These are phyloP conservation scores for Tribolium freemani DNA, from an alignment of 2,888 invertebrate species.

Conservation along the genomic window DNA sequence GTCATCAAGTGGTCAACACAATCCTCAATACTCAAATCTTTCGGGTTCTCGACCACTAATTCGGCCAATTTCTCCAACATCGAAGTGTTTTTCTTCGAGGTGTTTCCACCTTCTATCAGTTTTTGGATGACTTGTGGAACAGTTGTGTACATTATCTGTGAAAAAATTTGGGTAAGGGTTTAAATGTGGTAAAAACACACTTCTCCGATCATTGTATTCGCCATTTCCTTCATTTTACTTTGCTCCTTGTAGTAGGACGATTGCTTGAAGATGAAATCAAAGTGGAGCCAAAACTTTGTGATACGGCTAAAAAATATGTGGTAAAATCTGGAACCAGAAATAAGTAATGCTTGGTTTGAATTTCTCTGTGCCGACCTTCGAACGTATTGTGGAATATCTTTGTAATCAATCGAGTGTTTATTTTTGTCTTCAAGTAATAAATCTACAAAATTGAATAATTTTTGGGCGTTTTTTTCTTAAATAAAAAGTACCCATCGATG, in stretches of 20 bases:
- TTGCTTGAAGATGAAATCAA: constrained; percentile 34
- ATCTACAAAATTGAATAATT: constrained; percentile 43
- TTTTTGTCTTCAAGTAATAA: constrained; percentile 47
- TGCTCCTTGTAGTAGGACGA: neutral
- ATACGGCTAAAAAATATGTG: constrained; percentile 45
- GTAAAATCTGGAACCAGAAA: constrained; percentile 47
- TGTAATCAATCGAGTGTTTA: constrained; percentile 9
- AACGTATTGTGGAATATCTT: neutral
- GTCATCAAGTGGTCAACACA: constrained; percentile 4
- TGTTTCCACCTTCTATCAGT: neutral
- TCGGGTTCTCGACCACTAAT: neutral
- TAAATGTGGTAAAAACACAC: neutral
- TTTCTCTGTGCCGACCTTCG: neutral
- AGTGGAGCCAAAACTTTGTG: constrained; percentile 47
- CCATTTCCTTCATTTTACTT: neutral
- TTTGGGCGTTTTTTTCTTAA: neutral
- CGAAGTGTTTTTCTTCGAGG: neutral
- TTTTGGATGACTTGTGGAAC: neutral
- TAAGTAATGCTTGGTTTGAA: constrained; percentile 1
- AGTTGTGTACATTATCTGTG: neutral
- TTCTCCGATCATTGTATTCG: constrained; percentile 3
- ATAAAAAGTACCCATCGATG: constrained; percentile 48
- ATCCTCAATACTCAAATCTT: neutral
- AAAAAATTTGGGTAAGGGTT: neutral
- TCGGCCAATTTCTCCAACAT: neutral